Percentiles rank a stretch among this genome's conserved stretches.
These are phyloP conservation scores for Pedionomus torquatus DNA, from an alignment of 2,113 vertebrate genomes.

Conservation along the genomic window DNA sequence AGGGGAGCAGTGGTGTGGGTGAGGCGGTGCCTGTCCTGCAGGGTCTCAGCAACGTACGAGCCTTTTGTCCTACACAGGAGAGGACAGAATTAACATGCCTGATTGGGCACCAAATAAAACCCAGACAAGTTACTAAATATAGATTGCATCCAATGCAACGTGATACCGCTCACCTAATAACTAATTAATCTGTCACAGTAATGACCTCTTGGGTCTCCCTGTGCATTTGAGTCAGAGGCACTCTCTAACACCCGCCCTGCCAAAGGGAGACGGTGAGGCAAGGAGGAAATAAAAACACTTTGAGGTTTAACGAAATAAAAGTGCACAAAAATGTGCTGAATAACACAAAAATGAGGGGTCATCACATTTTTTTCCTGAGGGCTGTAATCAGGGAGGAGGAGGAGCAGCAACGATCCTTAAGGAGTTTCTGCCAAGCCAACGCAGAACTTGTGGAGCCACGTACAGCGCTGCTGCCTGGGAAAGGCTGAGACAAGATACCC, in stretches of 20 bases:
- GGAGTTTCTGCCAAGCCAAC: constrained; percentile 26
- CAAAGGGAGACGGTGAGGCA: background rate
- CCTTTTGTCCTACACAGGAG: background rate
- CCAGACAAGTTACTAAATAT: background rate
- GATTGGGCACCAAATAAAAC: background rate
- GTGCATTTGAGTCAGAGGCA: background rate
- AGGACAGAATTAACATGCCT: background rate
- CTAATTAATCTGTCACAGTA: background rate
- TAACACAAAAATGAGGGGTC: constrained; percentile 20
- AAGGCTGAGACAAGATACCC: background rate
- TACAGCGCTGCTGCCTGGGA: background rate
- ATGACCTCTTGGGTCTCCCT: background rate
- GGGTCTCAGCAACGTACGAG: too few relatives aligned
- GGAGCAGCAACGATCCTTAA: background rate
- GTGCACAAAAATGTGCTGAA: constrained; percentile 43
- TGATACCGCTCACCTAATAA: background rate
- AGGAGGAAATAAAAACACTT: background rate
- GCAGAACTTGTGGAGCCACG: background rate
- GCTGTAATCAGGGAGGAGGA: constrained; percentile 29
- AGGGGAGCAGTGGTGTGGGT: too few relatives aligned
- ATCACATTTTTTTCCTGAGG: constrained; percentile 43
- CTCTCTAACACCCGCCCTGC: background rate
- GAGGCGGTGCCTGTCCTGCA: background rate
- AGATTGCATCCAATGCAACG: background rate
- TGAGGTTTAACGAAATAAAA: background rate